These are phyloP conservation scores for Antitype chi DNA, from an alignment of 2,888 invertebrate species.

Conservation along the genomic window DNA sequence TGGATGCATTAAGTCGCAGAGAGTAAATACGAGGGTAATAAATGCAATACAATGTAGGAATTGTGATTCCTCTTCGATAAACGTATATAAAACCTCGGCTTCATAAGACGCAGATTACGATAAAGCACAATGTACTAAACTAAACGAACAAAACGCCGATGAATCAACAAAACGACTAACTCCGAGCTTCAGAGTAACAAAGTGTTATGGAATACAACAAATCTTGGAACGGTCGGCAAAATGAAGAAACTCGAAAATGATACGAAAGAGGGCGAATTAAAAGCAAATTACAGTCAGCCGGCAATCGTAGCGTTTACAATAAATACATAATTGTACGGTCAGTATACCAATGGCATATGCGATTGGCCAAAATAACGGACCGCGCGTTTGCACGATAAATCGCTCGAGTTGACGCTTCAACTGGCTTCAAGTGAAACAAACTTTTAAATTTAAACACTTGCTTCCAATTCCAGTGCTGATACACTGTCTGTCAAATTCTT, in stretches of 20 bases:
- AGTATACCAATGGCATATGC: slow-evolving; percentile 88
- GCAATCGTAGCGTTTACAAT: slow-evolving; percentile 91
- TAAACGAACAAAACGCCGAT: slow-evolving; percentile 32
- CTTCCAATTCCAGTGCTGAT: slow-evolving; percentile 18
- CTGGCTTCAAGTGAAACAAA: slow-evolving; percentile 54
- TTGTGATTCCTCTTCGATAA: slow-evolving; percentile 62
- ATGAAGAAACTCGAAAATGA: slow-evolving; percentile 88
- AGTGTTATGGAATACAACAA: slow-evolving; percentile 74
- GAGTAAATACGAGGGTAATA: slow-evolving; percentile 80
- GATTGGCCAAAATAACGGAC: slow-evolving; percentile 85
- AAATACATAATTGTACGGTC: slow-evolving; percentile 91
- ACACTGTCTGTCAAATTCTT: slow-evolving; percentile 41
- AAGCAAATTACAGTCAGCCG: slow-evolving; percentile 89
- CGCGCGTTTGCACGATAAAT: slow-evolving; percentile 80
- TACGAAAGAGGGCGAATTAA: slow-evolving; percentile 90
- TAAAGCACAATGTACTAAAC: slow-evolving; percentile 31
- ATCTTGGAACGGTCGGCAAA: slow-evolving; percentile 81
- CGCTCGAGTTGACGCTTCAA: slow-evolving; percentile 68
- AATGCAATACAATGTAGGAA: slow-evolving; percentile 77
- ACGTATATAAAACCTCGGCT: slow-evolving; percentile 37
- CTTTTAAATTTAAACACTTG: slow-evolving; percentile 41
- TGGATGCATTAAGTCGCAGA: slow-evolving; percentile 78
- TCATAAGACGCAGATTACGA: slow-evolving; percentile 20
- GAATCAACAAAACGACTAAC: slow-evolving; percentile 50
- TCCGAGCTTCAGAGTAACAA: slow-evolving; percentile 41